A percentile compares a stretch with the other conserved stretches of the same genome.
Evolutionary conservation across 2,113 vertebrate genomes (phyloP).

Genomic region (Xiphophorus maculatus): DNA sequence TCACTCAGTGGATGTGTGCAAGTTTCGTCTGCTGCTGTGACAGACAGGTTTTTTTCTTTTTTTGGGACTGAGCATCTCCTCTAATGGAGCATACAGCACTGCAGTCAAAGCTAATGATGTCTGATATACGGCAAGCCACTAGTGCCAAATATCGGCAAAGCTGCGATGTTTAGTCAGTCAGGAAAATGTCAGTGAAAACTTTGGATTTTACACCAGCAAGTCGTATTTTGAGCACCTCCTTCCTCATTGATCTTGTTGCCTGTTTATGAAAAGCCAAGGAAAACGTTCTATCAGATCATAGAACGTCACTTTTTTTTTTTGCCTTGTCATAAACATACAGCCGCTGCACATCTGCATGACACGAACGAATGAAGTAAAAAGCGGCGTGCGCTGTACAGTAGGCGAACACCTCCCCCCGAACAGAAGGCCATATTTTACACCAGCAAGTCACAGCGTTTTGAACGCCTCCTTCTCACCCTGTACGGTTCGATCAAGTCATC

Average conservation of each 20-base stretch:
- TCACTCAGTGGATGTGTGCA: neutral
- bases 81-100: conserved; percentile 46
- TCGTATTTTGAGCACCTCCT: neutral
- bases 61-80: conserved; percentile 35
- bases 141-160: neutral
- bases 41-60: conserved; percentile 19
- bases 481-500: too few species aligned
- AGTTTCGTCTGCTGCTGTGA: conserved; percentile 26
- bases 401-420: neutral
- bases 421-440: neutral
- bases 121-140: conserved; percentile 56
- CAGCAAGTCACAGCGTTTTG: neutral
- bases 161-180: neutral
- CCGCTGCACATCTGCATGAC: neutral
- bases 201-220: neutral
- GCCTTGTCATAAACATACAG: neutral
- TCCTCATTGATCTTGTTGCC: neutral
- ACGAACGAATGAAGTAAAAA: neutral
- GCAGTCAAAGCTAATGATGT: conserved; percentile 68
- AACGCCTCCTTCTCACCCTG: too few species aligned
- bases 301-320: too few species aligned
- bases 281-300: neutral
- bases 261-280: neutral
- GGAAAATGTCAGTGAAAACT: neutral
- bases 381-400: neutral